phyloP scores from a whole-genome alignment of 2,113 vertebrate genomes.

The Raphicerus campestris region DNA sequence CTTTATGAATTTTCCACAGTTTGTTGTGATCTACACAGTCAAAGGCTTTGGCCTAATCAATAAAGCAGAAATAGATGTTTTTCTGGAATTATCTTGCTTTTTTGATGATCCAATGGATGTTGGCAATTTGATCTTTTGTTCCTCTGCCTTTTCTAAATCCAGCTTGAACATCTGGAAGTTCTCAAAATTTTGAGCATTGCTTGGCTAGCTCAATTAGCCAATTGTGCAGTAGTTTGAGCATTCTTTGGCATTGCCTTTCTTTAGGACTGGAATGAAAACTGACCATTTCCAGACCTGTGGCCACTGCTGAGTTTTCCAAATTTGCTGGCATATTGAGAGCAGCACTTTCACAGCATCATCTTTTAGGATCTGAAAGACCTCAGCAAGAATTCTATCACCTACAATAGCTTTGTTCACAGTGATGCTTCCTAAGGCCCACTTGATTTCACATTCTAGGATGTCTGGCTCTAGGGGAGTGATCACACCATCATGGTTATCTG shows the following conservation, averaged over 20 bases:
- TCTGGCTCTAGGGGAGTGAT: neutral
- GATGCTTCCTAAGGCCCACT: neutral
- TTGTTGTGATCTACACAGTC: neutral
- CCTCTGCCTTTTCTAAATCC: neutral
- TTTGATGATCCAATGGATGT: neutral
- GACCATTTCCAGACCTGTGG: neutral
- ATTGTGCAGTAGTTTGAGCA: neutral
- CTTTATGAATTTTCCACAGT: neutral
- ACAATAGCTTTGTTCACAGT: rapidly evolving
- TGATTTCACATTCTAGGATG: neutral
- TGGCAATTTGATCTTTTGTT: neutral
- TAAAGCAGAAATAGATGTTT: neutral
- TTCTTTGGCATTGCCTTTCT: neutral
- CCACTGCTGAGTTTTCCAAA: neutral
- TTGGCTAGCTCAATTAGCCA: too few species aligned
- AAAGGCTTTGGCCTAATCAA: neutral
- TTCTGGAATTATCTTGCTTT: neutral
- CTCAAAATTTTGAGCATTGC: neutral
- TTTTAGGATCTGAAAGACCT: neutral
- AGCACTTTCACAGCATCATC: neutral
- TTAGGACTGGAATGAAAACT: neutral
- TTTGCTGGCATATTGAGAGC: neutral
- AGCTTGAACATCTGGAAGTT: neutral
- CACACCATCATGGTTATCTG: neutral
- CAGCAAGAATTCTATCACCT: neutral